These are phyloP conservation scores for Fragum sueziense DNA, from an alignment of 2,888 invertebrate genomes.

Conservation along the genomic window DNA sequence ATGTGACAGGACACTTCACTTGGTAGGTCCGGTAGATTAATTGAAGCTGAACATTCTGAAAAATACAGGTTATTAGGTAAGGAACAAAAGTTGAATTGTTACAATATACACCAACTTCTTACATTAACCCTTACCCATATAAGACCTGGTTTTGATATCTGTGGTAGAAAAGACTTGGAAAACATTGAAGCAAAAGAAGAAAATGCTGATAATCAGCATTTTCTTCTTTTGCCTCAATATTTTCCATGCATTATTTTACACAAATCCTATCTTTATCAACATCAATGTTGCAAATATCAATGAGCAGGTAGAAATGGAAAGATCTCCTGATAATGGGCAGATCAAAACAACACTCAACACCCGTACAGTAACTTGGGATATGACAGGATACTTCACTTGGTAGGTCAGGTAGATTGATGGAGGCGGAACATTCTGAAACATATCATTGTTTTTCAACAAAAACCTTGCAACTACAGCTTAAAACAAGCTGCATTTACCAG, in stretches of 20 bases:
- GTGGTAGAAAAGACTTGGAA: too few relatives aligned
- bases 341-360: conserved; percentile 67
- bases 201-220: too few relatives aligned
- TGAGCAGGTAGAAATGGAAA: conserved; percentile 56
- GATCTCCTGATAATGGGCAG: conserved; percentile 45
- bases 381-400: conserved; percentile 57
- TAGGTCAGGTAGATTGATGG: conserved; percentile 45
- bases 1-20: conserved; percentile 58
- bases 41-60: conserved; percentile 53
- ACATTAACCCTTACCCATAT: too few relatives aligned
- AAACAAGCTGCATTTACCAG: too few relatives aligned
- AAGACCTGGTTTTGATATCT: too few relatives aligned
- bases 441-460: too few relatives aligned
- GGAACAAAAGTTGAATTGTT: background rate
- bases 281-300: conserved; percentile 69
- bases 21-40: conserved; percentile 48
- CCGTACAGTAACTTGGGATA: conserved; percentile 63
- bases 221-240: too few relatives aligned
- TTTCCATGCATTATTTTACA: too few relatives aligned
- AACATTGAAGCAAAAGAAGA: too few relatives aligned
- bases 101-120: too few relatives aligned
- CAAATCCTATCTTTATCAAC: too few relatives aligned
- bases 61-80: background rate
- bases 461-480: too few relatives aligned
- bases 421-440: conserved; percentile 55